Base-by-base conservation (phyloP, 2,888 invertebrate genomes). In the Clepsis dumicolana region DNA sequence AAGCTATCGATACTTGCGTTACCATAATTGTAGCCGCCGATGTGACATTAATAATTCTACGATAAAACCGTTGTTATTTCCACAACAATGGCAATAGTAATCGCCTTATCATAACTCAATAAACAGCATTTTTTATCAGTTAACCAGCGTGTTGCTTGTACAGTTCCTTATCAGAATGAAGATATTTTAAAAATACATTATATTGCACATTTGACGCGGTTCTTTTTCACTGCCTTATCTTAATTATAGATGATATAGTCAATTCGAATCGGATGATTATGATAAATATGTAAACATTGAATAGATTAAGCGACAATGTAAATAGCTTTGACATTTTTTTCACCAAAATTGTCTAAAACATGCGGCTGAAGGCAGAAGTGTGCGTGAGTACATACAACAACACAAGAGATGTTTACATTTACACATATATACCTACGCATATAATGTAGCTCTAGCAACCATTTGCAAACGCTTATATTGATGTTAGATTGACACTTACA, bases 331-430 rank as follows among this genome's bases (percentile, higher is more conserved):
- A 75, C 80, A 77, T 71, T 83, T 80, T 85, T 77, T 81, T 84
- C 81, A 88, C 79, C 81, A 80, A 85, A 82, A 80, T 83, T 88
- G 85, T 91, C 85, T 84, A 84, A 87, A 73, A 88, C 91, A 90
- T 90, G 94, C 94, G 90, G 91, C 94, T 80, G 83, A 94, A 96
- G 96, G 96, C 95, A 90, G 96, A 96, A 94, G 95, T 96, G 77
- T 94, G 94, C 94, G 96, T 96, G 94, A 96, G 96, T 96, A 95
- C 75, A 65, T 72, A 61, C 78, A 75, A 80, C 72, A 77, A 79
- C 74, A 76, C 76, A 63, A 41, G 44, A 27, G 27, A 53, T 64
- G 52, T 67, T 63, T 57, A 48, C 59, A 65, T 67, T 63, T 57
- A 48, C 59, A 65, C 38, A 60, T 48, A 32, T 63, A 50, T 16